Percentiles rank a stretch among this genome's conserved stretches.
Evolutionary conservation across 2,888 invertebrate genomes (phyloP).

Genomic region (Oligia latruncula): DNA sequence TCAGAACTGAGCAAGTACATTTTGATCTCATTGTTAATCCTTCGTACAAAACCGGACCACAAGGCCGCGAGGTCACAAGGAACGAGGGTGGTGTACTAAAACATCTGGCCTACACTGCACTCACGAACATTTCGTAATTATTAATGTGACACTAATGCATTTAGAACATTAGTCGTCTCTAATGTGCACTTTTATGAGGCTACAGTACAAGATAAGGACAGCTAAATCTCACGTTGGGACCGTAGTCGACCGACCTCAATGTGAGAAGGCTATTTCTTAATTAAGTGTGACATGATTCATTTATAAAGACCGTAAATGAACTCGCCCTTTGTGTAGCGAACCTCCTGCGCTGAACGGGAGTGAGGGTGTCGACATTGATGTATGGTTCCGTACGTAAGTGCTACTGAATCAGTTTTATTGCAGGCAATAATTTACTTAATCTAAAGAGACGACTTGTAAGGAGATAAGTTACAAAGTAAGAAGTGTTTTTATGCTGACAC

Average conservation of each 20-base stretch:
- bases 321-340: constrained; percentile 54
- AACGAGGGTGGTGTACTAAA: constrained; percentile 56
- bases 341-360: constrained; percentile 34
- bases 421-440: constrained; percentile 65
- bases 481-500: constrained; percentile 55
- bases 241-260: constrained; percentile 60
- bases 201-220: constrained; percentile 78
- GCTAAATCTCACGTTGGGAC: constrained; percentile 73
- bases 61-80: constrained; percentile 52
- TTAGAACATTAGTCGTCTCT: constrained; percentile 83
- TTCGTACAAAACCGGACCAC: constrained; percentile 44
- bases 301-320: constrained; percentile 59
- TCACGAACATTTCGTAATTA: constrained; percentile 81
- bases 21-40: constrained; percentile 49
- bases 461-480: constrained; percentile 46
- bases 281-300: constrained; percentile 70
- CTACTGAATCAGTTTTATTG: constrained; percentile 67
- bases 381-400: constrained; percentile 54
- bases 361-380: constrained; percentile 63
- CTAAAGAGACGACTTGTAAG: constrained; percentile 55
- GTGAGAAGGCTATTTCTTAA: constrained; percentile 72
- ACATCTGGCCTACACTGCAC: constrained; percentile 71
- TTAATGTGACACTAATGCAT: constrained; percentile 86
- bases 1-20: constrained; percentile 10
- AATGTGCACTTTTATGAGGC: constrained; percentile 85